Evolutionary conservation across 2,888 invertebrate species (phyloP).

Genomic region (Metellina segmentata): DNA sequence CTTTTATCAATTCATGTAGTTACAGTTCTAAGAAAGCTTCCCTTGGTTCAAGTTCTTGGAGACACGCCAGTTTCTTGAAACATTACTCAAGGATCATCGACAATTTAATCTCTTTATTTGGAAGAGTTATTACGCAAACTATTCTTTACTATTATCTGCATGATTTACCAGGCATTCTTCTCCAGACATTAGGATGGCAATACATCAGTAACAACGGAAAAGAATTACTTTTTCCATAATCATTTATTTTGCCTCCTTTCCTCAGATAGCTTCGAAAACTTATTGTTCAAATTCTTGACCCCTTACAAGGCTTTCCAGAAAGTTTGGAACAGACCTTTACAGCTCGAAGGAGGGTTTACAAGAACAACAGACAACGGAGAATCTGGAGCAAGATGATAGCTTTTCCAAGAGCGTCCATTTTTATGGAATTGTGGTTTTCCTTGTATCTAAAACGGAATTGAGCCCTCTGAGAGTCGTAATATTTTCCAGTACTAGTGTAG

Average conservation of each 20-base stretch:
- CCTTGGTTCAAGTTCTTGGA: slow-evolving; percentile 1
- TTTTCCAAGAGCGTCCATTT: too few relatives aligned
- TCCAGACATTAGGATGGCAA: slow-evolving; percentile 35
- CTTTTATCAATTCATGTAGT: too few relatives aligned
- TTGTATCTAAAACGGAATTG: too few relatives aligned
- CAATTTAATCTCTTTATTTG: slow-evolving; percentile 51
- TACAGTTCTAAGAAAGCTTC: not conserved
- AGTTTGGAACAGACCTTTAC: not conserved
- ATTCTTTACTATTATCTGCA: slow-evolving; percentile 70
- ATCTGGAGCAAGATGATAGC: too few relatives aligned
- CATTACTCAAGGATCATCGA: slow-evolving; percentile 37
- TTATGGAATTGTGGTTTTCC: too few relatives aligned
- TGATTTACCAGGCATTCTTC: slow-evolving; percentile 42
- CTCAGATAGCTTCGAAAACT: not conserved
- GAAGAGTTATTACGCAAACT: slow-evolving; percentile 61
- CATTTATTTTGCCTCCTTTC: slow-evolving; percentile 49
- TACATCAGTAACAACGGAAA: slow-evolving; percentile 10
- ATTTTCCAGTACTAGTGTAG: too few relatives aligned
- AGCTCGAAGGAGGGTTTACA: too few relatives aligned
- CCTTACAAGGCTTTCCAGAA: not conserved
- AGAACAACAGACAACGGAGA: too few relatives aligned
- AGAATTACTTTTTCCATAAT: slow-evolving; percentile 47
- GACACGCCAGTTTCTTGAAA: not conserved
- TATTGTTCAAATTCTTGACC: not conserved
- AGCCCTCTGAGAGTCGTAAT: too few relatives aligned